A percentile compares a stretch with the other conserved stretches of the same genome.
Evolutionary conservation across 1,140 invertebrate species (phyloP).

Genomic region (Drosophila tropicalis): DNA sequence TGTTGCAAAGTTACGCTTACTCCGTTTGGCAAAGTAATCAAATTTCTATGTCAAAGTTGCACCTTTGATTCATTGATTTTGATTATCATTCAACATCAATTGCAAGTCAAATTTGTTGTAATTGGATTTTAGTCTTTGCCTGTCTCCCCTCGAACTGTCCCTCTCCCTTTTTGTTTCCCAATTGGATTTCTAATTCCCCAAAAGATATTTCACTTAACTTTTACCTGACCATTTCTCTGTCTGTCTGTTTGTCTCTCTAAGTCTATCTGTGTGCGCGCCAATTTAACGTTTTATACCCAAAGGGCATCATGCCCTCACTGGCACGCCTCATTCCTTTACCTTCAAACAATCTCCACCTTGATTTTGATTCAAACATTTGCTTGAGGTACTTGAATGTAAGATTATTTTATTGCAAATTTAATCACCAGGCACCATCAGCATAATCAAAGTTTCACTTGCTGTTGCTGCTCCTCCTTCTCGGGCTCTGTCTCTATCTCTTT

Average conservation of each 20-base stretch:
- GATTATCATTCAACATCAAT: constrained; percentile 10
- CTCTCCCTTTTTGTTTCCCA: constrained; percentile 33
- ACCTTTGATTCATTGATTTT: constrained; percentile 10
- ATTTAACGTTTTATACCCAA: constrained; percentile 40
- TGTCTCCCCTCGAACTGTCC: not conserved
- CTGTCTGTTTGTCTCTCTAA: constrained; percentile 1
- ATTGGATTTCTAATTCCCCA: constrained; percentile 17
- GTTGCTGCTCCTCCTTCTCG: not conserved
- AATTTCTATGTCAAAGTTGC: not conserved
- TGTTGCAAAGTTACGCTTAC: no score
- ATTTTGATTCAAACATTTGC: constrained; percentile 21
- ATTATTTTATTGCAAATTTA: constrained; percentile 78
- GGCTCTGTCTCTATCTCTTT: not conserved
- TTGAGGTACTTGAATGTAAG: constrained; percentile 39
- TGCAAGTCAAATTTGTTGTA: constrained; percentile 10
- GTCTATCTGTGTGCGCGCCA: constrained; percentile 8
- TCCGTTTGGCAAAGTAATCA: not conserved
- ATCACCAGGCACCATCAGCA: constrained; percentile 74
- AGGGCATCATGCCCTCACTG: constrained; percentile 29
- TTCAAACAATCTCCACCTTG: not conserved
- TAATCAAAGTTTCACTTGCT: constrained; percentile 61
- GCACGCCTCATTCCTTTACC: not conserved
- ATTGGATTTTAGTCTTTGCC: not conserved
- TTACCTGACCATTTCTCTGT: constrained; percentile 21
- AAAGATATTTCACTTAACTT: constrained; percentile 39